Percentiles rank a stretch among this genome's conserved stretches.
phyloP scores from a whole-genome alignment of 1,140 invertebrate species.

The Drosophila kurseongensis region DNA sequence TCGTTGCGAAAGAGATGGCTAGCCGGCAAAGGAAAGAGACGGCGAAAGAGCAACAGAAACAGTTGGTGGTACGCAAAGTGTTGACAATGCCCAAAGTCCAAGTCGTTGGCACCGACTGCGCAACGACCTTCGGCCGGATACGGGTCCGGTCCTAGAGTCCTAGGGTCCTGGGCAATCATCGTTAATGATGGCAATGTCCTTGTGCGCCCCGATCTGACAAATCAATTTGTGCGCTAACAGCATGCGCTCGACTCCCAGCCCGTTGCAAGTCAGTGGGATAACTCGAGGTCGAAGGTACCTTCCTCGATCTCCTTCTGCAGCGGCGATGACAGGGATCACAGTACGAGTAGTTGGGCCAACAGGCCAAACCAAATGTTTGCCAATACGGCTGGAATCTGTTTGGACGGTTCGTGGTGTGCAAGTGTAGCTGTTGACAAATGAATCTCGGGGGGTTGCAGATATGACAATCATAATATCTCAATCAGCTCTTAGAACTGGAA shows the following conservation, averaged over 20 bases:
- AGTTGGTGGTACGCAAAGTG: constrained; percentile 78
- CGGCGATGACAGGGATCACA: constrained; percentile 46
- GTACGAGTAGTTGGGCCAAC: constrained; percentile 60
- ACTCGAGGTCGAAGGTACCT: constrained; percentile 17
- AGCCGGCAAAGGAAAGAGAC: constrained; percentile 6
- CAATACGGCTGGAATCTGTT: constrained; percentile 56
- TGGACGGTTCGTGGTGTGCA: constrained; percentile 31
- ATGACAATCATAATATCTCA: background rate
- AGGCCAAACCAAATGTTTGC: constrained; percentile 76
- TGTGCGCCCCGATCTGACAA: constrained; percentile 73
- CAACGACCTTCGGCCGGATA: constrained; percentile 60
- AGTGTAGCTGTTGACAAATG: constrained; percentile 22
- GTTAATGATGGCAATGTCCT: constrained; percentile 81
- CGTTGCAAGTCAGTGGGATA: constrained; percentile 57
- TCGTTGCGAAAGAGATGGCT: constrained; percentile 9
- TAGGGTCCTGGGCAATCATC: constrained; percentile 64
- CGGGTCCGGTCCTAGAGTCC: constrained; percentile 16
- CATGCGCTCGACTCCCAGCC: constrained; percentile 53
- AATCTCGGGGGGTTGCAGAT: background rate
- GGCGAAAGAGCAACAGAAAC: constrained; percentile 57
- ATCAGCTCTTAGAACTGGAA: background rate
- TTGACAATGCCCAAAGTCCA: constrained; percentile 58
- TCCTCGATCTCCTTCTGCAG: background rate
- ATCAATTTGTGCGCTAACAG: constrained; percentile 81
- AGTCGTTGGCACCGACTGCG: constrained; percentile 69